A percentile compares a stretch with the other conserved stretches of the same genome.
Conservation (phyloP, 2,888 invertebrate genomes). For the Teinopalpus imperialis region DNA sequence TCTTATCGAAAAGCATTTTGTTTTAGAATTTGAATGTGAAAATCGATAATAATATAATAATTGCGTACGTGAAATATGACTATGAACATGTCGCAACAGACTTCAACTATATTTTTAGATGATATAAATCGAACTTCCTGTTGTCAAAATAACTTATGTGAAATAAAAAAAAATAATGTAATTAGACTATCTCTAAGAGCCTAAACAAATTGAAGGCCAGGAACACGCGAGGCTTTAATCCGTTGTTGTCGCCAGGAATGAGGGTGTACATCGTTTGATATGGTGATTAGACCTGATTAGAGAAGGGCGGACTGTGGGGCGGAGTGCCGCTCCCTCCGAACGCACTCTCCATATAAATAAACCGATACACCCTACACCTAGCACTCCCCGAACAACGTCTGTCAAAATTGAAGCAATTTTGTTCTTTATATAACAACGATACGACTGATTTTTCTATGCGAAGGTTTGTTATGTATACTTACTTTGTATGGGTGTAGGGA, state of each 20-base stretch:
- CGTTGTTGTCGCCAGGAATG: constrained; percentile 77
- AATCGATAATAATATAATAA: too few species aligned
- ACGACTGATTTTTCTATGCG: constrained; percentile 28
- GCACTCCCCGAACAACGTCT: constrained; percentile 42
- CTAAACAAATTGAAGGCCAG: constrained; percentile 11
- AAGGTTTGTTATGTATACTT: constrained; percentile 28
- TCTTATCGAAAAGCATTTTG: too few species aligned
- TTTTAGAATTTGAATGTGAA: too few species aligned
- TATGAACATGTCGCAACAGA: too few species aligned
- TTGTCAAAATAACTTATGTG: too few species aligned
- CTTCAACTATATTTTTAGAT: too few species aligned
- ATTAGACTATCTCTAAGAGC: constrained; percentile 4
- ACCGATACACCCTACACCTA: constrained; percentile 70
- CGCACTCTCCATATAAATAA: constrained; percentile 78
- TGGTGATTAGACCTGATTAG: constrained; percentile 82
- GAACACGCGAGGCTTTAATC: constrained; percentile 52
- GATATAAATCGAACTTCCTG: too few species aligned
- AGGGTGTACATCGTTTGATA: constrained; percentile 80
- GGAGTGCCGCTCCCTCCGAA: constrained; percentile 57
- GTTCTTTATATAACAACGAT: constrained; percentile 27
- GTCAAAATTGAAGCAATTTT: constrained; percentile 36
- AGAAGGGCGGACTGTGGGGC: constrained; percentile 50
- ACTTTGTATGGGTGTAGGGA: constrained; percentile 41
- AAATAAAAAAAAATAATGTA: not conserved
- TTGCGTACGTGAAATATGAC: too few species aligned